A percentile compares a stretch with the other conserved stretches of the same genome.
phyloP scores from a whole-genome alignment of 2,888 invertebrate genomes.

The Temnothorax unifasciatus region DNA sequence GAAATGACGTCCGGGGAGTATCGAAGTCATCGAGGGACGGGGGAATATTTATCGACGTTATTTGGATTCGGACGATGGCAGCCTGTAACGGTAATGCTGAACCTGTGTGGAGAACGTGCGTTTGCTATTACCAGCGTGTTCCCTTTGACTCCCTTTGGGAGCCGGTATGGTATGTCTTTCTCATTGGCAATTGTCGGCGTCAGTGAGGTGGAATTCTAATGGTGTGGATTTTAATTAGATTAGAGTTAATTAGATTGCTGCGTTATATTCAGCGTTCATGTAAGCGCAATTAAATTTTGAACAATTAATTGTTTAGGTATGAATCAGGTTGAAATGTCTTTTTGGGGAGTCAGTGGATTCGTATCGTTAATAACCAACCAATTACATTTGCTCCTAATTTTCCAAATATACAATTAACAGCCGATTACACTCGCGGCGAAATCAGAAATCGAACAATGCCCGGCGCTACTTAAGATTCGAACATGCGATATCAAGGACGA shows the following conservation, averaged over 20 bases:
- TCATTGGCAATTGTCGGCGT: constrained; percentile 48
- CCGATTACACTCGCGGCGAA: constrained; percentile 20
- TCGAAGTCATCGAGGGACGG: constrained; percentile 42
- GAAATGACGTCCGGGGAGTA: constrained; percentile 43
- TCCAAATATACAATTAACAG: constrained; percentile 14
- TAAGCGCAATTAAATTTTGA: constrained; percentile 54
- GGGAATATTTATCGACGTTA: constrained; percentile 54
- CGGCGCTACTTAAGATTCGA: constrained; percentile 33
- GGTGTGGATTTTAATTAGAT: constrained; percentile 54
- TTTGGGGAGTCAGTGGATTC: constrained; percentile 35
- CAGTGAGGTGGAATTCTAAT: constrained; percentile 54
- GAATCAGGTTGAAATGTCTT: constrained; percentile 35
- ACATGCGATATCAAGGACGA: constrained; percentile 5
- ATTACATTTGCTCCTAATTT: constrained; percentile 39
- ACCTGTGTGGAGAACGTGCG: constrained; percentile 32
- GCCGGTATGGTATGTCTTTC: constrained; percentile 25
- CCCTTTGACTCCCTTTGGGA: constrained; percentile 51
- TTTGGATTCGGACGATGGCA: constrained; percentile 46
- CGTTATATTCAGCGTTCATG: constrained; percentile 35
- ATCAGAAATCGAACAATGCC: constrained; percentile 16
- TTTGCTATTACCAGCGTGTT: constrained; percentile 21
- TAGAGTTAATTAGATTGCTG: constrained; percentile 55
- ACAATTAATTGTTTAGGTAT: constrained; percentile 53
- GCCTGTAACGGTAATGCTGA: constrained; percentile 15
- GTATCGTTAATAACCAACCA: constrained; percentile 30